Evolutionary conservation across 2,113 vertebrate genomes (phyloP), one percentile per base, ranked within the genome.

Genomic region (rabbit (Oryctolagus cuniculus)): DNA sequence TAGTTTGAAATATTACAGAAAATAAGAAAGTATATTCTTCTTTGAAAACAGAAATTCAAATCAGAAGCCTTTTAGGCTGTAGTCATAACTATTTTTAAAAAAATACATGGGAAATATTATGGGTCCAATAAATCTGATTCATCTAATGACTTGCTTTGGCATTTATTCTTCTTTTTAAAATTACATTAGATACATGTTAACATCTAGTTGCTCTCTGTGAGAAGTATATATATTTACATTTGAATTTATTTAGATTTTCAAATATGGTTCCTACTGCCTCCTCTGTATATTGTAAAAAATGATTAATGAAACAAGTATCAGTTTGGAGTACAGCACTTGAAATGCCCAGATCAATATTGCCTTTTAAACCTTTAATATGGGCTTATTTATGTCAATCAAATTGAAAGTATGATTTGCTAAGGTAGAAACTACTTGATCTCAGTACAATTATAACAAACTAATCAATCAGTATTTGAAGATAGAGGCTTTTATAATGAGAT

Each of bases 311-410:
- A 70, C 53, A 93, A 58, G 49, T 96, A 96, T 97, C 49, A 58
- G 58, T 95, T 95, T 96, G 80, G 95, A 90, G 21, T 81, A 89
- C 0, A 94, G 15, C 92, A 51, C 55, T 97, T 97, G 85, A 89
- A 97, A 94, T 97, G 72, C 94, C 90, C 66, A 90, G 90, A 97
- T 98, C 95, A 97, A 93, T 97, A 97, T 90, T 27, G 89, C 82
- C 83, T 91, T 96, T 96, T 67, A 94, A 92, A 64, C 34, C 89
- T 94, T 93, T 96, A 91, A 93, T 93, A 80, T 75, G 89, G 78
- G 38, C 73, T 96, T 96, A 93, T 94, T 96, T 97, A 92, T 95
- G 90, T 92, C 96, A 97, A n/a, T 95, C 86, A 97, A 89, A 84
- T 95, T 69, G 72, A 67, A 94, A 96, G 77, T 93, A 9, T 94